Evolutionary conservation across 2,888 invertebrate genomes (phyloP).

Genomic region (Cheilosia pagana): DNA sequence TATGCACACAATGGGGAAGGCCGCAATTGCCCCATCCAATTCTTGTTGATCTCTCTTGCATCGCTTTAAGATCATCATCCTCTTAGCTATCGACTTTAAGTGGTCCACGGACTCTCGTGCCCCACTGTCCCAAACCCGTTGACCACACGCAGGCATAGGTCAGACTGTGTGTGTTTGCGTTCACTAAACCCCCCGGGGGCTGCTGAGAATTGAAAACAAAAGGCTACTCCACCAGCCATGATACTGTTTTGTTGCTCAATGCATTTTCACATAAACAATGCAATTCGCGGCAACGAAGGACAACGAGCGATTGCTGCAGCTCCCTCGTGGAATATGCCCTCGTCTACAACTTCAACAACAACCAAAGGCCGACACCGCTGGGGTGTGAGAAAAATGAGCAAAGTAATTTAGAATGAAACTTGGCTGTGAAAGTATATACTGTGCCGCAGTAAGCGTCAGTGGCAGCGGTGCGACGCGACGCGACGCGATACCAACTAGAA

Average conservation of each 20-base stretch:
- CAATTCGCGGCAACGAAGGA: conserved; percentile 45
- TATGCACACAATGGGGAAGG: no score
- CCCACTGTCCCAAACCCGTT: conserved; percentile 18
- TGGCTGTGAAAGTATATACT: conserved; percentile 32
- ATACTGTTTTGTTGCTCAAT: conserved; percentile 33
- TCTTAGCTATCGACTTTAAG: no score
- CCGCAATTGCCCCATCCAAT: no score
- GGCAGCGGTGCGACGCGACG: conserved; percentile 3
- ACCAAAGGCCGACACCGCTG: conserved; percentile 22
- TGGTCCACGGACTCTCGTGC: background rate
- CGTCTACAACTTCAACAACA: background rate
- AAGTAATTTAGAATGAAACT: conserved; percentile 61
- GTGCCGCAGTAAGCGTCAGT: background rate
- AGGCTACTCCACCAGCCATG: conserved; percentile 13
- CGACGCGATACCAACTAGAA: conserved; percentile 14
- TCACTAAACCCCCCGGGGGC: conserved; percentile 17
- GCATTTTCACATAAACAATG: conserved; percentile 63
- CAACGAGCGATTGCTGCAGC: conserved; percentile 51
- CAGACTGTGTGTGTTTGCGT: conserved; percentile 56
- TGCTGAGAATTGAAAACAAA: conserved; percentile 58
- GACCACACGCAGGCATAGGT: conserved; percentile 46
- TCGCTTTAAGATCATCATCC: no score
- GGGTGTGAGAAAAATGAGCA: conserved; percentile 46
- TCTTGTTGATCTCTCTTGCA: no score
- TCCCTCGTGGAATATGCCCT: background rate